These are phyloP conservation scores for Podocnemis expansa DNA, from an alignment of 2,113 vertebrate species.

Conservation along the genomic window DNA sequence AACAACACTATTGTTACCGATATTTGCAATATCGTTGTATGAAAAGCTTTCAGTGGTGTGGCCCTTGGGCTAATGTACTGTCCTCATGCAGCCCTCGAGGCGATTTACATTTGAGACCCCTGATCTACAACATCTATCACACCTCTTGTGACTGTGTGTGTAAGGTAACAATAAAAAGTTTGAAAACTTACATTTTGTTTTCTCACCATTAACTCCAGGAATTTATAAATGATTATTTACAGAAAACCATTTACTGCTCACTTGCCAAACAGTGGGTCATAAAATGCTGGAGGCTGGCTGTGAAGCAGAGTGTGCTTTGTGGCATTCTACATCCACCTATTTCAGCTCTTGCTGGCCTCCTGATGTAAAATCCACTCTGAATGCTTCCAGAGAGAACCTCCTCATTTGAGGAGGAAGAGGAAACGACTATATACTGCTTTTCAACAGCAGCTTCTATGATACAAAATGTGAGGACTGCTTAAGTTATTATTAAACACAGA, in stretches of 20 bases:
- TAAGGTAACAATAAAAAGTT: neutral
- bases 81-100: no score
- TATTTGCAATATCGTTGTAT: no score
- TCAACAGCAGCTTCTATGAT: neutral
- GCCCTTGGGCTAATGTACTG: no score
- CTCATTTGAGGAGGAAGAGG: neutral
- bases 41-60: no score
- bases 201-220: neutral
- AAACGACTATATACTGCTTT: neutral
- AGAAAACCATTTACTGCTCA: neutral
- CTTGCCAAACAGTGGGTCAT: neutral
- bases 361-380: neutral
- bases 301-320: neutral
- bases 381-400: neutral
- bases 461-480: neutral
- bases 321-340: neutral
- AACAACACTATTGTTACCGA: no score
- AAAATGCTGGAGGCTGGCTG: neutral
- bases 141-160: neutral
- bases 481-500: neutral
- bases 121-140: accelerated
- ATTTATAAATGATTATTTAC: accelerated
- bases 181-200: neutral
- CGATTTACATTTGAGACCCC: no score
- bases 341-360: neutral